Base-by-base conservation (phyloP, 2,797 vertebrate genomes). In the Coranthus polyacanthus region DNA sequence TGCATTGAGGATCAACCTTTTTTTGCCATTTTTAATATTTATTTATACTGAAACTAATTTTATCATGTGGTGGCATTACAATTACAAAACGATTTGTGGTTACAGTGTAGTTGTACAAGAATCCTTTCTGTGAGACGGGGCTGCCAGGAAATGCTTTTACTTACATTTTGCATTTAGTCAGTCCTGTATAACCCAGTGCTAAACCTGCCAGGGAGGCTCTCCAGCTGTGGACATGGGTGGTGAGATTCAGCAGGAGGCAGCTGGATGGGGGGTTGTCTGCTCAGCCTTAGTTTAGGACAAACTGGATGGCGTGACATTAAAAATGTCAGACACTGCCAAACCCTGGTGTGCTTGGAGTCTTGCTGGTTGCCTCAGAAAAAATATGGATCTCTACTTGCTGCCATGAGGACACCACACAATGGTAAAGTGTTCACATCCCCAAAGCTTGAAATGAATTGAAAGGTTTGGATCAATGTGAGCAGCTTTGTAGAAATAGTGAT, bases 301-400 rank as follows among this genome's bases (percentile, higher is more conserved):
- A 63, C 26, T 64, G 24, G 54, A 72, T 83, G 42, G 68, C 69
- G 65, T 78, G 71, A 78, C 51, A 52, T 56, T 15, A 62, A 54
- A 90, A 92, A 91, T 88, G 84, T 88, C 87, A 87, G 64, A 68
- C 68, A 32, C 66, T 39, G 55, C 58, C 54, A 55, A 80, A 78
- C 66, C 67, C 63, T 2, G 15, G 32, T 55, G 58, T 56, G 71
- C 44, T 41, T 10, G 10, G 39, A 55, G 49, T 73, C 60, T 61
- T 60, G 64, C 76, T 63, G 54, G 18, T 21, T 37, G 18, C 0
- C 1, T 68, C 47, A 75, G 22, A 4, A 63, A 50, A 71, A 81
- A 77, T 73, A 87, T 79, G 60, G 64, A 82, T 69, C 56, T 58
- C 3, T 9, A 10, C 53, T 66, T 9, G 13, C 60, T 69, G 29